phyloP scores from a whole-genome alignment of 2,113 vertebrate genomes.

The Seriola dumerili region DNA sequence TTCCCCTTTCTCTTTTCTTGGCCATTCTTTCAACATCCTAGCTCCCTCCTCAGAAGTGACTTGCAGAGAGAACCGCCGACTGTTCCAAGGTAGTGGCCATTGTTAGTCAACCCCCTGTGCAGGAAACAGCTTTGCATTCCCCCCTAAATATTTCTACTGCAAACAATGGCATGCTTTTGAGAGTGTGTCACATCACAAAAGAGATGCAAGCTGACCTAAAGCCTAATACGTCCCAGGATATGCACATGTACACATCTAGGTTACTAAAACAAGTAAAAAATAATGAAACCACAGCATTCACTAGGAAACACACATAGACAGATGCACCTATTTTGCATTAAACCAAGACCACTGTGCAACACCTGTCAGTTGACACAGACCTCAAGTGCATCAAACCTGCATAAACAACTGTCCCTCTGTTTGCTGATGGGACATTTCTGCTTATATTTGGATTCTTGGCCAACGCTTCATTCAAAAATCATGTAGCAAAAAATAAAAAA shows the following conservation, averaged over 20 bases:
- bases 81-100: slow-evolving; percentile 67
- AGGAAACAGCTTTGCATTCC: slow-evolving; percentile 82
- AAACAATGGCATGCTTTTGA: slow-evolving; percentile 81
- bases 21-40: slow-evolving; percentile 80
- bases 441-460: neutral
- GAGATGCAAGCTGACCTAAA: slow-evolving; percentile 33
- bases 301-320: neutral
- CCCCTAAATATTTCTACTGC: slow-evolving; percentile 73
- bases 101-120: slow-evolving; percentile 71
- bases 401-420: neutral
- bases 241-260: neutral
- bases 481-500: neutral
- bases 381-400: neutral
- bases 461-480: neutral
- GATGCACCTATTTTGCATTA: neutral
- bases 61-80: slow-evolving; percentile 65
- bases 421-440: neutral
- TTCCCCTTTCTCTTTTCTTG: slow-evolving; percentile 73
- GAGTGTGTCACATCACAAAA: slow-evolving; percentile 60
- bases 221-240: slow-evolving; percentile 8
- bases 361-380: neutral
- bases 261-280: slow-evolving; percentile 1
- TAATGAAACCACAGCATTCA: neutral
- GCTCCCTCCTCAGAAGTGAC: slow-evolving; percentile 67
- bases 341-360: neutral